A percentile compares a stretch with the other conserved stretches of the same genome.
These are phyloP conservation scores for Falco punctatus DNA, from an alignment of 2,113 vertebrate genomes.

Conservation along the genomic window DNA sequence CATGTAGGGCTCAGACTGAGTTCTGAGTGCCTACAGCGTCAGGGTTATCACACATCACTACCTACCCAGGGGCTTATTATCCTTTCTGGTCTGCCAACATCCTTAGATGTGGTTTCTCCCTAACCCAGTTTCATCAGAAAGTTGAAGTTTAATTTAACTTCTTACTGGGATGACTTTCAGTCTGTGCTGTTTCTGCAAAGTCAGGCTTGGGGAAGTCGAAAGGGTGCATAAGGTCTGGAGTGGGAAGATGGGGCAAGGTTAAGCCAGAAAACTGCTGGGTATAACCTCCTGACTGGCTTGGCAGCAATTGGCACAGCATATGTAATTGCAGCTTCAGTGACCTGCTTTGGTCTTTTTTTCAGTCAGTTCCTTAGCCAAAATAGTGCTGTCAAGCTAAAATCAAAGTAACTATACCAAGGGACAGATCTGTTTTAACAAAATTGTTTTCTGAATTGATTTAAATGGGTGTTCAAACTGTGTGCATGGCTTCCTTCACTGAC, in stretches of 20 bases:
- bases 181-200: neutral
- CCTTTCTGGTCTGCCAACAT: neutral
- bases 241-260: neutral
- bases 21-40: neutral
- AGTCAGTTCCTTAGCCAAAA: neutral
- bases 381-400: neutral
- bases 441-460: slow-evolving; percentile 19
- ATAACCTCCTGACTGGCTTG: neutral
- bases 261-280: neutral
- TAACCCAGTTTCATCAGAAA: neutral
- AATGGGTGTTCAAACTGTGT: slow-evolving; percentile 14
- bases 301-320: neutral
- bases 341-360: slow-evolving; percentile 11
- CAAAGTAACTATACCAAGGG: neutral
- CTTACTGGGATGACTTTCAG: neutral
- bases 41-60: neutral
- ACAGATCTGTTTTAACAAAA: neutral
- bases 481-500: neutral
- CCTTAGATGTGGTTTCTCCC: neutral
- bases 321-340: neutral
- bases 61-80: neutral
- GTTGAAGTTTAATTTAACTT: neutral
- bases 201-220: neutral
- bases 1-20: neutral
- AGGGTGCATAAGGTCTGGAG: neutral